Conservation (phyloP, 2,797 vertebrate genomes). For the Malacoctenus gilli region DNA sequence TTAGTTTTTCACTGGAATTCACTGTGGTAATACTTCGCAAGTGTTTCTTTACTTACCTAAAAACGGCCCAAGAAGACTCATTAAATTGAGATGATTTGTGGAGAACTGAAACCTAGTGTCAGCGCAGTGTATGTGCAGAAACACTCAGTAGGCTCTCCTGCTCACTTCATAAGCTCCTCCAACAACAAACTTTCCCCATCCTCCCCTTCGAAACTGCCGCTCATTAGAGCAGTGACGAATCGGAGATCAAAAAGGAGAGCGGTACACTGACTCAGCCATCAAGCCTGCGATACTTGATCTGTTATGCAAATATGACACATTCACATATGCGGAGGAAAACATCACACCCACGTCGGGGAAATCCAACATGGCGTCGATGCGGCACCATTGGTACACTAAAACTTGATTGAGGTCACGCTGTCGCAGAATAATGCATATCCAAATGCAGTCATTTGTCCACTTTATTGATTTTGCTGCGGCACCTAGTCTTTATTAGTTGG, state of each 20-base stretch:
- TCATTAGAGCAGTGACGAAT: constrained; percentile 27
- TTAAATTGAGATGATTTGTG: constrained; percentile 30
- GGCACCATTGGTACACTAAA: constrained; percentile 32
- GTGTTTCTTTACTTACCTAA: too few species aligned
- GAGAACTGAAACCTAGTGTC: constrained; percentile 18
- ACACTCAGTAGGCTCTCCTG: constrained; percentile 9
- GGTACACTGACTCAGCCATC: constrained; percentile 20
- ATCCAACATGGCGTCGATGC: constrained; percentile 12
- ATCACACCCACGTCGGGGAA: constrained; percentile 5
- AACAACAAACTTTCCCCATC: constrained; percentile 32
- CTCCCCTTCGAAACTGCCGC: background rate
- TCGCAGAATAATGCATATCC: constrained; percentile 41
- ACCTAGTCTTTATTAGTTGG: constrained; percentile 58
- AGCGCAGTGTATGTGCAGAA: constrained; percentile 5
- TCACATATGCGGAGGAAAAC: constrained; percentile 8
- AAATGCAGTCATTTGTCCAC: constrained; percentile 50
- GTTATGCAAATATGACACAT: constrained; percentile 24
- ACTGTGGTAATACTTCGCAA: too few species aligned
- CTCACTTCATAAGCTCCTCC: constrained; percentile 11
- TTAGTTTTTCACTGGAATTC: too few species aligned
- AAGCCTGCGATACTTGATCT: constrained; percentile 30
- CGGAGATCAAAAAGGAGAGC: constrained; percentile 7
- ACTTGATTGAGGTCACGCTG: constrained; percentile 36
- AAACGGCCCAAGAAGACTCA: constrained; percentile 11
- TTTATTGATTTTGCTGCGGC: constrained; percentile 58